A percentile compares a stretch with the other conserved stretches of the same genome.
These are phyloP conservation scores for Netelia inedita DNA, from an alignment of 2,888 invertebrate genomes.

Conservation along the genomic window DNA sequence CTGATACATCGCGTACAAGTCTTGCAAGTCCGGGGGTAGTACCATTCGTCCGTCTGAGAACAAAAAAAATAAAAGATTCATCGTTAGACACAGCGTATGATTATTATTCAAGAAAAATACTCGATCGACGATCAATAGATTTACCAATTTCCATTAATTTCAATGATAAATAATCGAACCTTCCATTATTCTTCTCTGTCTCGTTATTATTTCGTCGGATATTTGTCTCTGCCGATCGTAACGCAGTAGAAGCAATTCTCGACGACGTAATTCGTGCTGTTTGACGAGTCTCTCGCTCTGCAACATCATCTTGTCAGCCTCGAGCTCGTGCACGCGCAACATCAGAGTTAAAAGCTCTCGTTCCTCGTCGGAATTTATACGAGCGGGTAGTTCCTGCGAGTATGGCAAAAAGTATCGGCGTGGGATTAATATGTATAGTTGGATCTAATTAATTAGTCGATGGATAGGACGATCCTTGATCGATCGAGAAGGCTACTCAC, in stretches of 20 bases:
- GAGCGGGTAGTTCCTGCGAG: slow-evolving; percentile 92
- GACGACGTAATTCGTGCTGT: slow-evolving; percentile 93
- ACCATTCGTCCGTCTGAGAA: slow-evolving; percentile 89
- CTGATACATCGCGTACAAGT: slow-evolving; percentile 93
- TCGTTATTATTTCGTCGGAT: slow-evolving; percentile 96
- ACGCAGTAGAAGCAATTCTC: slow-evolving; percentile 93
- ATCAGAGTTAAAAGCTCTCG: slow-evolving; percentile 94
- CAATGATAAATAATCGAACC: slow-evolving; percentile 85
- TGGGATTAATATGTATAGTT: not conserved
- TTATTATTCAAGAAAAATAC: slow-evolving; percentile 20
- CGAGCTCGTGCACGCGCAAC: slow-evolving; percentile 96
- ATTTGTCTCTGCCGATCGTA: slow-evolving; percentile 94
- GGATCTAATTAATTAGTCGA: slow-evolving; percentile 21
- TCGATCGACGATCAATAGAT: not conserved
- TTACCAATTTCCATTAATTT: slow-evolving; percentile 10
- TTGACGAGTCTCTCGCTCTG: slow-evolving; percentile 94
- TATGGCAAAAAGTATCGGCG: slow-evolving; percentile 55
- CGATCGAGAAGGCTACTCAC: slow-evolving; percentile 85
- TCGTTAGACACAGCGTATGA: not conserved
- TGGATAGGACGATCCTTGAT: not conserved
- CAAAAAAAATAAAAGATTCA: not conserved
- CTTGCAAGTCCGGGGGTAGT: slow-evolving; percentile 91
- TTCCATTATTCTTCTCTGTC: slow-evolving; percentile 94
- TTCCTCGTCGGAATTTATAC: slow-evolving; percentile 95
- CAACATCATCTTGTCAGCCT: slow-evolving; percentile 96